These are phyloP conservation scores for Corythornis vintsioides DNA, from an alignment of 2,113 vertebrate genomes.

Conservation along the genomic window DNA sequence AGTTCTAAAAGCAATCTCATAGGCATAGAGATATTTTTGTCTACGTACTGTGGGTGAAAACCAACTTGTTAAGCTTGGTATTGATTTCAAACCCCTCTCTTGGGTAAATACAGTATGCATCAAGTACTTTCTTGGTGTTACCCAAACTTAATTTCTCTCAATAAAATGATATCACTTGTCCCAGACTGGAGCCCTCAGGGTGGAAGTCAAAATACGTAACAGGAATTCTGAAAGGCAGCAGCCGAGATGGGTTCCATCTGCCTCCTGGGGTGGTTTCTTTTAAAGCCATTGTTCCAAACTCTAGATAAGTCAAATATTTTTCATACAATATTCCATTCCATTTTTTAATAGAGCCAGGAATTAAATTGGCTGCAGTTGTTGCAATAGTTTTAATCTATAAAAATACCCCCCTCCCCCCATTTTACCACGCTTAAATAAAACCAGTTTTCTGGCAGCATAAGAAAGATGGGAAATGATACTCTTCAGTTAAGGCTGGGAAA, in stretches of 20 bases:
- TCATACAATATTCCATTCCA: background rate
- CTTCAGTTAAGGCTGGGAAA: background rate
- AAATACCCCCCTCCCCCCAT: background rate
- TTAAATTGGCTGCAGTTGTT: background rate
- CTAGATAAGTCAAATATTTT: constrained; percentile 2
- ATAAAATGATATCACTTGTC: background rate
- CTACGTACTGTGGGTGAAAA: background rate
- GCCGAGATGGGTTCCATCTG: background rate
- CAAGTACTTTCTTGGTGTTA: background rate
- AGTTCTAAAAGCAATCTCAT: background rate
- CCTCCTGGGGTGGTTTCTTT: background rate
- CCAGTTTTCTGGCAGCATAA: background rate
- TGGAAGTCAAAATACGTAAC: background rate
- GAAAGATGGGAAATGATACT: background rate
- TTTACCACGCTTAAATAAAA: background rate
- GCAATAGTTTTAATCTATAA: background rate
- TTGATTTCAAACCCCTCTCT: background rate
- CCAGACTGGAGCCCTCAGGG: background rate
- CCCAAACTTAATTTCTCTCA: background rate
- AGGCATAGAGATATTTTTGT: rapidly evolving
- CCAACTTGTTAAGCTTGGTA: background rate
- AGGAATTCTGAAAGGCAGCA: rapidly evolving
- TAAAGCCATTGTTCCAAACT: constrained; percentile 7
- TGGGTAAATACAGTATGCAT: background rate
- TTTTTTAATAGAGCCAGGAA: background rate